Base-by-base conservation (phyloP, 2,888 invertebrate genomes). In the Aspidiotus destructor region DNA sequence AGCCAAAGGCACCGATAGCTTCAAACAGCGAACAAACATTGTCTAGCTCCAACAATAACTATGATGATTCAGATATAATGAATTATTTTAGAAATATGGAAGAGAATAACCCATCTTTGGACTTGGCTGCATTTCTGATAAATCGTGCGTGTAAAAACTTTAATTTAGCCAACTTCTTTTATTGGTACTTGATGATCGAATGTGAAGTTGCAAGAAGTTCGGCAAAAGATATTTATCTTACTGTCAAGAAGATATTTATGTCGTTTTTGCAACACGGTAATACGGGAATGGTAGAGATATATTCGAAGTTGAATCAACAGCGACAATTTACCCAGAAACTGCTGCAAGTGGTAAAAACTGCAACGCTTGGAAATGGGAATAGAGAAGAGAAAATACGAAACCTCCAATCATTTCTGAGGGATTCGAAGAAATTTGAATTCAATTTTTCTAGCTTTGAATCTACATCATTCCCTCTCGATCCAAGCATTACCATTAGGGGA, bases 101-200 rank as follows among this genome's bases (percentile, higher is more conserved):
- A 48, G 70, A 70, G 16, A 63, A 61, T 28, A 67, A 28, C 15
- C 48, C 63, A 52, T 70, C 72, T 53, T 73, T 74, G 73, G 73
- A 93, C 79, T 81, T 98, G 62, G 89, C 94, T 0, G 87, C 90
- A 63, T 97, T 97, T 81, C 83, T 98, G 13, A 93, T 98, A 72
- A 83, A 85, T 63, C 83, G 96, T 68, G 94, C 97, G 0, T 89
- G 92, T 77, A 84, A 85, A 75, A 95, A 97, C 82, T 85, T 88
- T 62, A 87, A 85, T 15, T 80, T 99, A 60, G 95, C 95, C 61
- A 98, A 97, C 81, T 98, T 97, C 78, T 87, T 99, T 73, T 98
- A 92, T 80, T 99, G 99, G 99, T 94, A 93, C 80, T 81, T 95
- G 72, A 83, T 89, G 70, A 91, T 96, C 71, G 98, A 98, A 79